Conservation (phyloP, 1,140 invertebrate species). For the Idris sp. region DNA sequence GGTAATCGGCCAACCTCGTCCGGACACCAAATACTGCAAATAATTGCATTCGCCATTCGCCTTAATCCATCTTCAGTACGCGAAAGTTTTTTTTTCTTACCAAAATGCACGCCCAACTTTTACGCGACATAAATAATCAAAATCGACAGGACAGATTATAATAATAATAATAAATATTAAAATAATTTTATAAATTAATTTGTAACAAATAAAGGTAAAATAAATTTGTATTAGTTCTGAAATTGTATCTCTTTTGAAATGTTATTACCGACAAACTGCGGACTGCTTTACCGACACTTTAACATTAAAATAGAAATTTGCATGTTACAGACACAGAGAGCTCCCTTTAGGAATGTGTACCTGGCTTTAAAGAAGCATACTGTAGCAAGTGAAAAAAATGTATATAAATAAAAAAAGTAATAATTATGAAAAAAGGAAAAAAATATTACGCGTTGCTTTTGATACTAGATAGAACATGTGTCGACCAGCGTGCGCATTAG, state of each 20-base stretch:
- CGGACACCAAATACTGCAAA: conserved; percentile 78
- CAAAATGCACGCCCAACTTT: conserved; percentile 24
- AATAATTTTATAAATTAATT: too few species aligned
- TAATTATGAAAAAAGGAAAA: too few species aligned
- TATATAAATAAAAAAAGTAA: conserved; percentile 47
- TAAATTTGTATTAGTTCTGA: too few species aligned
- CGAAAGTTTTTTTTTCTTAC: conserved; percentile 38
- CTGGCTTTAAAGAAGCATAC: conserved; percentile 58
- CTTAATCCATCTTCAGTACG: conserved; percentile 63
- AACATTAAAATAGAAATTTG: not conserved
- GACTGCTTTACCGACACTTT: conserved; percentile 22
- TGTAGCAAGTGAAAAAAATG: conserved; percentile 55
- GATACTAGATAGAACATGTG: conserved; percentile 52
- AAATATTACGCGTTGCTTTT: conserved; percentile 56
- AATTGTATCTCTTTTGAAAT: too few species aligned
- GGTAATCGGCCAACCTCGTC: conserved; percentile 76
- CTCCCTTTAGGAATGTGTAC: conserved; percentile 51
- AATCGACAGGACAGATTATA: conserved; percentile 7
- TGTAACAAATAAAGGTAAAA: too few species aligned
- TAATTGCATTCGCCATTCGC: conserved; percentile 72
- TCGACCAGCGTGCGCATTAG: conserved; percentile 57
- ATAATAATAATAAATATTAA: too few species aligned
- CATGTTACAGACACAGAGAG: conserved; percentile 31
- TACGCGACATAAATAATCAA: conserved; percentile 2
- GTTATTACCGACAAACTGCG: conserved; percentile 44